A percentile compares a stretch with the other conserved stretches of the same genome.
These are phyloP conservation scores for Crotophaga sulcirostris DNA, from an alignment of 2,113 vertebrate species.

Conservation along the genomic window DNA sequence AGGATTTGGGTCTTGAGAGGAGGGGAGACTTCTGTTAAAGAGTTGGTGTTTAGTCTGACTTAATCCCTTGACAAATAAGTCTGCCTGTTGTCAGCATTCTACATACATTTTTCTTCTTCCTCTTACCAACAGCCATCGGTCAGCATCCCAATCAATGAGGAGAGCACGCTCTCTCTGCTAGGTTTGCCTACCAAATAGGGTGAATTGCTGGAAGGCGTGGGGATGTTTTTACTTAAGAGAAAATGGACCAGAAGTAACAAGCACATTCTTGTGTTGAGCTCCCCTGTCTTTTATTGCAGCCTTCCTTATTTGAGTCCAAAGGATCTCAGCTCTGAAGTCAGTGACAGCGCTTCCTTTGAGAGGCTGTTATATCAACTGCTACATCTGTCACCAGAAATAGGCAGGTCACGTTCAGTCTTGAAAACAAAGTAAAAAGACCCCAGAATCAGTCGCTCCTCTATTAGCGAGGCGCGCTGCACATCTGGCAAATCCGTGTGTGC, in stretches of 20 bases:
- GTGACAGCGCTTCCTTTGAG: conserved; percentile 10
- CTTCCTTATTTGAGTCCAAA: conserved; percentile 5
- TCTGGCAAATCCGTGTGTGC: neutral
- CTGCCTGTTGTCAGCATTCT: neutral
- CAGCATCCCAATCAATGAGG: neutral
- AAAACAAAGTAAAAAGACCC: neutral
- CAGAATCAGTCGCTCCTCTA: neutral
- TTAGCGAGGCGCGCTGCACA: neutral
- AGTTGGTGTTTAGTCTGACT: neutral
- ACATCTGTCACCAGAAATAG: neutral
- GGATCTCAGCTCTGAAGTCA: conserved; percentile 47
- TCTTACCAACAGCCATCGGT: neutral
- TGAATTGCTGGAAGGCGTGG: neutral
- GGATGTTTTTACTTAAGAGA: neutral
- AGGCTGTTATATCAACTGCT: conserved; percentile 33
- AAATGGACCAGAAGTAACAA: neutral
- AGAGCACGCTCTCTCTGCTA: neutral
- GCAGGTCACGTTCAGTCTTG: conserved; percentile 28
- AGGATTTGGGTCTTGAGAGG: neutral
- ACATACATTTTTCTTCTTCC: neutral
- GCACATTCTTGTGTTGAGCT: neutral
- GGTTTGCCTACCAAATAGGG: neutral
- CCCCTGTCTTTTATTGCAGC: conserved; percentile 13
- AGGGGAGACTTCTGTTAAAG: neutral
- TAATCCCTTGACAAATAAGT: neutral